These are phyloP conservation scores for Hyposoter dolosus DNA, from an alignment of 2,888 invertebrate species.

Conservation along the genomic window DNA sequence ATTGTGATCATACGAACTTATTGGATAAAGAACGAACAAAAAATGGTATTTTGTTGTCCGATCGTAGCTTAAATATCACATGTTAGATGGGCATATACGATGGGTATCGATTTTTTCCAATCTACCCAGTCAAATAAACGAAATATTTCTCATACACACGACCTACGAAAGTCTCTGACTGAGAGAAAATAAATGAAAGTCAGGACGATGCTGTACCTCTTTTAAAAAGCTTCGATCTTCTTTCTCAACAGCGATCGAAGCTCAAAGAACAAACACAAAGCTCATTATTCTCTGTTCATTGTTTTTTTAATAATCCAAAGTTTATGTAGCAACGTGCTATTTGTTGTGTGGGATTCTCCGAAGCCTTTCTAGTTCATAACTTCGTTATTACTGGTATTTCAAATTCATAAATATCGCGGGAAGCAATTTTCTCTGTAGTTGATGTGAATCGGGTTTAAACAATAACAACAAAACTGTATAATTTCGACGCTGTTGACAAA, in stretches of 20 bases:
- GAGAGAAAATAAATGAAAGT: conserved; percentile 17
- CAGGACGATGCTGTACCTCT: conserved; percentile 57
- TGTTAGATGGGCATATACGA: not conserved
- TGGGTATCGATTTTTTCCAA: conserved; percentile 47
- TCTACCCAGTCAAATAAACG: conserved; percentile 42
- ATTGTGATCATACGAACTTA: conserved; percentile 65
- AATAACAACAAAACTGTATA: not conserved
- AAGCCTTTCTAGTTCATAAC: conserved; percentile 18
- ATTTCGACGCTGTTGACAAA: conserved; percentile 32
- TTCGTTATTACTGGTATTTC: not conserved
- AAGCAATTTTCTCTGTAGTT: not conserved
- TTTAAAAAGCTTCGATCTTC: conserved; percentile 49
- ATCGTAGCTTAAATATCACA: conserved; percentile 39
- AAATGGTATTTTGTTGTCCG: conserved; percentile 36
- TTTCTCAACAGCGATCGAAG: conserved; percentile 40
- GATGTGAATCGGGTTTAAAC: not conserved
- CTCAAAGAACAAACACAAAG: not conserved
- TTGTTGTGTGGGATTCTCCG: conserved; percentile 21
- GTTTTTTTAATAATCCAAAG: not conserved
- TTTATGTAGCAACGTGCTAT: conserved; percentile 33
- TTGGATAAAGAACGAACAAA: conserved; percentile 37
- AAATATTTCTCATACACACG: conserved; percentile 28
- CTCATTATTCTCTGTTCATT: conserved; percentile 3
- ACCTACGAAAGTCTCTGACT: conserved; percentile 44
- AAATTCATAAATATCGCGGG: conserved; percentile 10